Conservation (phyloP, 1,140 invertebrate species). For the Dendroctonus ponderosae region DNA sequence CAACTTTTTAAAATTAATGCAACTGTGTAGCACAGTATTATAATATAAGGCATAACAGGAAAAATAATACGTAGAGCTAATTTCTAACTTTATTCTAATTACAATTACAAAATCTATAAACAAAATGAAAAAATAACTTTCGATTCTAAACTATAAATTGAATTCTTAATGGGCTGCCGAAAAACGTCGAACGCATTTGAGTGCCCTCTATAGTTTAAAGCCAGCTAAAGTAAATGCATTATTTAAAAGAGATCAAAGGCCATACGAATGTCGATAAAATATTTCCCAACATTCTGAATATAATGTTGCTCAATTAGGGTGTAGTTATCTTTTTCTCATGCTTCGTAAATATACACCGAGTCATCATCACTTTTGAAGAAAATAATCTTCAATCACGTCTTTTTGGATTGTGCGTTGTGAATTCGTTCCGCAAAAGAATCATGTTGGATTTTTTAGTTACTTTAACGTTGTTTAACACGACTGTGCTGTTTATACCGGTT, state of each 20-base stretch:
- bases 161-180: too few relatives aligned
- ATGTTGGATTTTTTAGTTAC: constrained; percentile 39
- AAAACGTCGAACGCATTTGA: too few relatives aligned
- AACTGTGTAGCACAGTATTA: too few relatives aligned
- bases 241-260: constrained; percentile 16
- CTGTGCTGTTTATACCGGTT: constrained; percentile 31
- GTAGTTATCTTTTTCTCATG: constrained; percentile 23
- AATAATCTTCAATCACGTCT: constrained; percentile 1
- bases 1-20: too few relatives aligned
- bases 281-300: constrained; percentile 11
- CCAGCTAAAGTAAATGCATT: constrained; percentile 8
- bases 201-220: too few relatives aligned
- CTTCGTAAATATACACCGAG: constrained; percentile 4
- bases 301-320: constrained; percentile 7
- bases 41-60: too few relatives aligned
- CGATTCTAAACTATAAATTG: too few relatives aligned
- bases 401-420: background rate
- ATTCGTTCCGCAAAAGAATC: constrained; percentile 19
- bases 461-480: constrained; percentile 35
- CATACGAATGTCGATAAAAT: constrained; percentile 15
- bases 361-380: constrained; percentile 12
- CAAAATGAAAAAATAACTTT: too few relatives aligned
- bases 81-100: too few relatives aligned
- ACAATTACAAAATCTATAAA: too few relatives aligned
- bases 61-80: too few relatives aligned